Conservation (phyloP, 37 sponge, comb jelly and placozoan species). For the Theonella swinhoei region DNA sequence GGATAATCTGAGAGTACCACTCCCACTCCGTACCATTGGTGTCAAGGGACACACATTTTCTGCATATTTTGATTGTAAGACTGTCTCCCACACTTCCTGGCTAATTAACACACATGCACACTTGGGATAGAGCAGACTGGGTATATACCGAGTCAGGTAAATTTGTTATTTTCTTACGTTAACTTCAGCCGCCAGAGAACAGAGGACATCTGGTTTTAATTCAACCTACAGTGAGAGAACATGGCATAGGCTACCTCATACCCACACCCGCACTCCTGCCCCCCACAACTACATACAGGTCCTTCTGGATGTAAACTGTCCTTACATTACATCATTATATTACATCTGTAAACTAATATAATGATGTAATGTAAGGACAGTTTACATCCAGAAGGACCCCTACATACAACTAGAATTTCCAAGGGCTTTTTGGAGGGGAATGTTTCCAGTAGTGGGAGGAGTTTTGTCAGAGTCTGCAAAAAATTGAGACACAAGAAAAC, state of each 20-base stretch:
- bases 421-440: constrained; percentile 43
- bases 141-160: too few relatives aligned
- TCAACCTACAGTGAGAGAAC: constrained; percentile 47
- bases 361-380: too few relatives aligned
- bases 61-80: not conserved
- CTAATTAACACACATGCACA: constrained; percentile 5
- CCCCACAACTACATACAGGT: too few relatives aligned
- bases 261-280: too few relatives aligned
- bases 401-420: constrained; percentile 43
- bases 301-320: too few relatives aligned
- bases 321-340: too few relatives aligned
- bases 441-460: constrained; percentile 47
- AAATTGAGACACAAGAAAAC: not conserved
- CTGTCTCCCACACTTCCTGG: not conserved
- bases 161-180: constrained; percentile 61
- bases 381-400: too few relatives aligned
- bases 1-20: too few relatives aligned
- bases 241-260: too few relatives aligned
- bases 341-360: too few relatives aligned
- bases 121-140: not conserved
- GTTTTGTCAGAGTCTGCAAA: constrained; percentile 43
- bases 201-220: constrained; percentile 59
- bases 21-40: too few relatives aligned
- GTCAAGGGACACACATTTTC: too few relatives aligned
- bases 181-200: constrained; percentile 50